Base-by-base conservation (phyloP, 2,113 vertebrate genomes). In the Eonycteris spelaea region DNA sequence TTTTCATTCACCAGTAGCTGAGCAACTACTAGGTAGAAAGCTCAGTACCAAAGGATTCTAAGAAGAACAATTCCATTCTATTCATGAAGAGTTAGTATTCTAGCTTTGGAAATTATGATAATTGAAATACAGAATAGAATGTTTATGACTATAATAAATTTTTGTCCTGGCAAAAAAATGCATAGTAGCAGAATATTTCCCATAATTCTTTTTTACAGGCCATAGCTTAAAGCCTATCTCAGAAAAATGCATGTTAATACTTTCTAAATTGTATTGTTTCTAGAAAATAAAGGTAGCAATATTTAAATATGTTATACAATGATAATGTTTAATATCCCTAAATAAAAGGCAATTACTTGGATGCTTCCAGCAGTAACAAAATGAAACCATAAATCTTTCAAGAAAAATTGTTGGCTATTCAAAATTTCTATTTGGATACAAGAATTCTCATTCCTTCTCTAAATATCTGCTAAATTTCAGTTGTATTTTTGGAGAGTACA, bases 281-380 rank as follows among this genome's bases (percentile, higher is more conserved):
- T 95, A 68, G n/a, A 84, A 88, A 85, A 93, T 26, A 68, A 93
- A 93, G 33, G 35, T 68, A 94, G 53, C 18, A 5, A 22, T 75
- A 75, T 75, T 84, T 85, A 85, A 94, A 48, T 80, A 67, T 48
- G 6, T 59, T 93, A 74, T 48, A 38, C 8, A 10, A 35, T 68
- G n/a, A 75, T 65, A 68, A 43, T 80, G 9, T 89, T 22, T 78
- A 91, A 89, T 43, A 21, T 80, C 30, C 22, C 8, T 35, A 67
- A 90, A 70, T 33, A 94, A 84, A 94, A 74, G 12, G 28, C 19
- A 87, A 79, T 88, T 68, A 85, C 63, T 82, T 74, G 35, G 55
- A 24, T 13, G 22, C 33, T 51, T 75, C 24, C 63, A 57, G 18
- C 4, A 28, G 51, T 59, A 87, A 38, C 48, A 90, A 95, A 75